Evolutionary conservation across 2,113 vertebrate genomes (phyloP).

Genomic region (Psittacus erithacus): DNA sequence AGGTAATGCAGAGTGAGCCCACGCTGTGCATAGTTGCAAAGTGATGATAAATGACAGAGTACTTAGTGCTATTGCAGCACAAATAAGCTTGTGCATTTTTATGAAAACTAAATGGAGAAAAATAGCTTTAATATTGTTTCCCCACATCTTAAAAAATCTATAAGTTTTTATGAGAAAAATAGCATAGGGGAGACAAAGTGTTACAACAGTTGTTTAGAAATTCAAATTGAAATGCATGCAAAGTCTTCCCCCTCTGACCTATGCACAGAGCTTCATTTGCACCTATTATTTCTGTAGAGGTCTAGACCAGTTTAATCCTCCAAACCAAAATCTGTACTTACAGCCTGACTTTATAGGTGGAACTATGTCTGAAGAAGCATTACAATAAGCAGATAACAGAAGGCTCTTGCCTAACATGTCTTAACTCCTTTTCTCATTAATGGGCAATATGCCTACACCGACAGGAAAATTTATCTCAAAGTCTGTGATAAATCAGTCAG

Average conservation of each 20-base stretch:
- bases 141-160: background rate
- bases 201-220: background rate
- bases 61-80: background rate
- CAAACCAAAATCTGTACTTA: background rate
- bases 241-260: background rate
- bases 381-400: slow-evolving; percentile 33
- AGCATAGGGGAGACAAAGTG: background rate
- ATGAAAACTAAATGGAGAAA: slow-evolving; percentile 12
- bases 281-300: slow-evolving; percentile 7
- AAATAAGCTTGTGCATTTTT: background rate
- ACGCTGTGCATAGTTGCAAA: background rate
- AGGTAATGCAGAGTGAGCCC: background rate
- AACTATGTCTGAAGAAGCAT: background rate
- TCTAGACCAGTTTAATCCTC: slow-evolving; percentile 37
- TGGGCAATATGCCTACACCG: slow-evolving; percentile 44
- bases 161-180: background rate
- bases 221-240: background rate
- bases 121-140: background rate
- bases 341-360: slow-evolving; percentile 50
- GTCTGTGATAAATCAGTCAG: slow-evolving; percentile 76
- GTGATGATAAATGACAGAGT: background rate
- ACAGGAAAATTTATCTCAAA: slow-evolving; percentile 66
- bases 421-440: slow-evolving; percentile 61
- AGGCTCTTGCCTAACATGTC: slow-evolving; percentile 59
- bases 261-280: background rate